These are phyloP conservation scores for Catostomus latipinnis DNA, from an alignment of 2,797 vertebrate genomes.

Conservation along the genomic window DNA sequence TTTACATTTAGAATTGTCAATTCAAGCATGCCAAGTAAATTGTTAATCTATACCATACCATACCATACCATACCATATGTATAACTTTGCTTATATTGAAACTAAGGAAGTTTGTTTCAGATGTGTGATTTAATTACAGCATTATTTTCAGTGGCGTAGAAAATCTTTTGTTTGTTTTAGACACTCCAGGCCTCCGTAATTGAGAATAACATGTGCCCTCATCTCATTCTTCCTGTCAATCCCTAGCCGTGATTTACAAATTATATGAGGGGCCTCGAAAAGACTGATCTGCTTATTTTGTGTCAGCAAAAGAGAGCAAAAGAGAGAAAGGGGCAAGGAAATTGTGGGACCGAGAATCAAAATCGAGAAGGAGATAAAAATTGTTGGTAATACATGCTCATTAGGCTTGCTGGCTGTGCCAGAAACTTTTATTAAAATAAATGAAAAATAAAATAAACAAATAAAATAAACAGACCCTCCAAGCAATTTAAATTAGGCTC, in stretches of 20 bases:
- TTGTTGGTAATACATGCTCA: neutral
- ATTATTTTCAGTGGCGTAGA: neutral
- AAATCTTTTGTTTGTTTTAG: neutral
- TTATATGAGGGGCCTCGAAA: conserved; percentile 12
- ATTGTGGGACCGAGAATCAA: neutral
- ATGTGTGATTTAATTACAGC: neutral
- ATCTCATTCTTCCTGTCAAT: conserved; percentile 23
- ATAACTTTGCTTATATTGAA: neutral
- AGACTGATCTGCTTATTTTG: conserved; percentile 38
- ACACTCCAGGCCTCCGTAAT: conserved; percentile 27
- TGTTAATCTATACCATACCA: conserved; percentile 10
- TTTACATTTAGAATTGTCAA: too few relatives aligned
- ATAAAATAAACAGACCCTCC: conserved; percentile 22
- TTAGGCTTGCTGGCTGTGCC: conserved; percentile 21
- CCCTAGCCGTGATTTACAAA: conserved; percentile 44
- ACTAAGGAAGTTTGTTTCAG: neutral
- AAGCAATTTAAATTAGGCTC: conserved; percentile 12
- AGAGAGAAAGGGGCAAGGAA: neutral
- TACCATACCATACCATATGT: neutral
- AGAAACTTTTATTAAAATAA: neutral
- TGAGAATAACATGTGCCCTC: conserved; percentile 38
- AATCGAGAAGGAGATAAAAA: neutral
- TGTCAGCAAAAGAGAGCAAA: conserved; percentile 23
- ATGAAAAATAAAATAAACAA: neutral
- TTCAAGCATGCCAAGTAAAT: neutral